Base-by-base conservation (phyloP, 2,888 invertebrate species). In the Thumatha senex region DNA sequence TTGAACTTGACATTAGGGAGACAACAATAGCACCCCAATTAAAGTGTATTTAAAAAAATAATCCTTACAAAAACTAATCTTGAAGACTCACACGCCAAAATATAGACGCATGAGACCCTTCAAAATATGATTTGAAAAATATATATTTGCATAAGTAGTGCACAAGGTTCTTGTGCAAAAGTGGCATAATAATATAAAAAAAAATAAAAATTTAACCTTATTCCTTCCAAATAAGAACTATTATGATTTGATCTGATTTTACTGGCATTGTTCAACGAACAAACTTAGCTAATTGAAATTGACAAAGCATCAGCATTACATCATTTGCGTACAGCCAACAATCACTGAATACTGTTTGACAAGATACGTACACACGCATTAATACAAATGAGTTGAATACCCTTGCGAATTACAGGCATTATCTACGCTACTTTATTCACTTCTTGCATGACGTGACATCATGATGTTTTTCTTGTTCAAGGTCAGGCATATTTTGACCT, bases 31-130 rank as follows among this genome's bases (percentile, higher is more conserved):
- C 78, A 72, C 67, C 51, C 82, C 83, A 86, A 89, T 89, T 87
- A 87, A 84, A 84, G 72, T 67, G 74, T 77, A 80, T 80, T 88
- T 87, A 81, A 69, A 61, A 78, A 75, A 66, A 61, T 82, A 84
- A 85, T 84, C 81, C 74, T 65, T 64, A 58, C 71, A 72, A 59
- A 76, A 74, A 67, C 61, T 82, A 83, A 84, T 83, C 74, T 66
- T 63, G 57, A 31, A 36, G 14, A 30, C 13, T 7, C 44, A 57
- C 54, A 56, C 38, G 50, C 41, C 33, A 62, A 58, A 38, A 58
- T 51, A 55, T 47, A 45, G 43, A 47, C 46, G 53, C 48, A 56
- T 50, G 52, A 61, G 54, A 62, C 67, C 60, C 67, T 54, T 54
- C 49, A 41, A 43, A 51, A 53, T 13, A 12, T 48, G 34, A 38